Evolutionary conservation across 2,888 invertebrate species (phyloP).

Genomic region (Xestoiulus laeticollis): DNA sequence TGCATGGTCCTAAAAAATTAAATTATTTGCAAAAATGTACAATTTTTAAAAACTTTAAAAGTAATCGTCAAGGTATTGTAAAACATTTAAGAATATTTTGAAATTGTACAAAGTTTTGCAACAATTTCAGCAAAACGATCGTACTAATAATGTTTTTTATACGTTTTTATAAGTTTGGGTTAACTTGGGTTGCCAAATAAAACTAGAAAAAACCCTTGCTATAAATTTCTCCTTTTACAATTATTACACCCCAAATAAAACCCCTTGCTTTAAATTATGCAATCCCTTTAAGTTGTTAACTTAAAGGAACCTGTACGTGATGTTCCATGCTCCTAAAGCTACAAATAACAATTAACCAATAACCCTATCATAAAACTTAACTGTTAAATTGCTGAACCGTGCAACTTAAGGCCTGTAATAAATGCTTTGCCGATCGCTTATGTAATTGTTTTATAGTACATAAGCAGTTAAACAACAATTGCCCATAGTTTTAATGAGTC

Average conservation of each 20-base stretch:
- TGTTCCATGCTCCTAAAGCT: not conserved
- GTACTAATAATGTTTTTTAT: not conserved
- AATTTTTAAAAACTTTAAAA: too few species aligned
- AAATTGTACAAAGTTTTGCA: too few species aligned
- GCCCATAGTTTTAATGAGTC: slow-evolving; percentile 6
- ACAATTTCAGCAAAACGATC: too few species aligned
- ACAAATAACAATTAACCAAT: not conserved
- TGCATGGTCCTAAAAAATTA: too few species aligned
- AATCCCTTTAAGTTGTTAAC: not conserved
- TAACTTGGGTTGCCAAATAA: not conserved
- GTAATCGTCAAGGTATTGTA: too few species aligned
- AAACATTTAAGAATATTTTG: too few species aligned
- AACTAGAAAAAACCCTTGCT: not conserved
- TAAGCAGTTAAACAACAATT: not conserved
- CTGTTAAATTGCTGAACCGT: slow-evolving; percentile 10
- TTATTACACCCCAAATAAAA: slow-evolving; percentile 20
- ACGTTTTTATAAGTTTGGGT: not conserved
- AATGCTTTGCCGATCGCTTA: not conserved
- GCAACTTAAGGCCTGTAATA: slow-evolving; percentile 1
- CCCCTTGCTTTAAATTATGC: not conserved
- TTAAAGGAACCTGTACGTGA: not conserved
- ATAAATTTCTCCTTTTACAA: not conserved
- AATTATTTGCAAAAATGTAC: too few species aligned
- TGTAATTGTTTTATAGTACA: slow-evolving; percentile 7
- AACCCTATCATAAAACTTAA: not conserved